Conservation (phyloP, 2,888 invertebrate genomes). For the Drosophila gaucha region DNA sequence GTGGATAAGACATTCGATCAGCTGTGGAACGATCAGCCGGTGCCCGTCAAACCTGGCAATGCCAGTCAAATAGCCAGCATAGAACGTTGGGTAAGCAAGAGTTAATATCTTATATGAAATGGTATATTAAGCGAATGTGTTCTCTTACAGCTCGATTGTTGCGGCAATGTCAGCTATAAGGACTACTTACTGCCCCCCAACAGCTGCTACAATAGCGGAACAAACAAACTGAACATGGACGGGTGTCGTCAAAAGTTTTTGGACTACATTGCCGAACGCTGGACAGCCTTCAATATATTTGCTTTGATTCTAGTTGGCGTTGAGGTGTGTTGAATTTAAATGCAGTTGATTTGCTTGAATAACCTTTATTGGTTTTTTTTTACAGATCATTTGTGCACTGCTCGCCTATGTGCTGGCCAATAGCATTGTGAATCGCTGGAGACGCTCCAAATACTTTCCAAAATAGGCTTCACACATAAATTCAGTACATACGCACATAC, state of each 20-base stretch:
- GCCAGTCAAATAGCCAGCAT: slow-evolving; percentile 75
- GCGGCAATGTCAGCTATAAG: slow-evolving; percentile 73
- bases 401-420: slow-evolving; percentile 79
- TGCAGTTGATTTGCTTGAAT: not conserved
- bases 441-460: slow-evolving; percentile 81
- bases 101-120: accelerated
- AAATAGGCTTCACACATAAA: slow-evolving; percentile 60
- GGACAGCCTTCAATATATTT: slow-evolving; percentile 74
- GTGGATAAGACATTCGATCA: slow-evolving; percentile 79
- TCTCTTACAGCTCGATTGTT: slow-evolving; percentile 75
- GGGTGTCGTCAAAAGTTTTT: slow-evolving; percentile 82
- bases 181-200: slow-evolving; percentile 76
- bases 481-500: slow-evolving; percentile 49
- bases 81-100: slow-evolving; percentile 76
- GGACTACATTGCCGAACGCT: slow-evolving; percentile 73
- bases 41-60: slow-evolving; percentile 80
- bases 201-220: slow-evolving; percentile 73
- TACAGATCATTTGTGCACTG: slow-evolving; percentile 76
- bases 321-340: slow-evolving; percentile 61
- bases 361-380: slow-evolving; percentile 1
- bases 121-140: not conserved
- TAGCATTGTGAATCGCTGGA: slow-evolving; percentile 82
- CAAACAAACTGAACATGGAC: slow-evolving; percentile 72
- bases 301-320: slow-evolving; percentile 68
- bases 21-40: slow-evolving; percentile 75